Evolutionary conservation across 2,797 vertebrate genomes (phyloP), one percentile per base, ranked within the genome.

Genomic region (Notoglanidium macrostoma): DNA sequence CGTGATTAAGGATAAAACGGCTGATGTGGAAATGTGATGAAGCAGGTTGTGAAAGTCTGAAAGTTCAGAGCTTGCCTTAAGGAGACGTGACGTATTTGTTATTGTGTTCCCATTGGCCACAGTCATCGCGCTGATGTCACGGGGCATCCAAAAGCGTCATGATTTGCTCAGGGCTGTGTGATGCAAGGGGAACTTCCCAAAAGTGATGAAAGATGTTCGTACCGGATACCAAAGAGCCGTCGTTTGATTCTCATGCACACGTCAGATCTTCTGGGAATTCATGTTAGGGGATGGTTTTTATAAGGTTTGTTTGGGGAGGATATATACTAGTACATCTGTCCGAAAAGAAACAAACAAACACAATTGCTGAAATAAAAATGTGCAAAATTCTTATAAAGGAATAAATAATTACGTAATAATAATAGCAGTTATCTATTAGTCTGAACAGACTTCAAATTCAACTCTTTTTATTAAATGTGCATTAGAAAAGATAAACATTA

Each of bases 1-100:
- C 40, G 55, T 82, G 76, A 85, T 90, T 88, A 76, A 49, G 87
- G 84, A 78, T 73, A n/a, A 88, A 87, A 84, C 85, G 49, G 73
- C 82, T 82, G 49, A 32, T 57, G 67, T 11, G n/a, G 29, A 78
- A 78, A 57, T 35, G 54, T 57, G 51, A 78, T 12, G 17, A 89
- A 86, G 40, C 85, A n/a, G n/a, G 61, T 85, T 83, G n/a, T 74
- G 70, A 86, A 87, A 86, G 73, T 67, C 80, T 83, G 49, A 23
- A 87, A 85, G 72, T 88, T 90, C 76, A 77, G 40, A 79, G 49
- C 84, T 83, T 54, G 77, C 87, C 84, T 61, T 10, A 35, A 89
- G 90, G 80, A 72, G 55, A 46, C 77, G 57, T 76, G 74, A 85
- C 83, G 2, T 35, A 6, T 5, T 57, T 79, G 4, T 79, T 14